Base-by-base conservation (phyloP, 2,797 vertebrate species). In the Decapterus maruadsi region DNA sequence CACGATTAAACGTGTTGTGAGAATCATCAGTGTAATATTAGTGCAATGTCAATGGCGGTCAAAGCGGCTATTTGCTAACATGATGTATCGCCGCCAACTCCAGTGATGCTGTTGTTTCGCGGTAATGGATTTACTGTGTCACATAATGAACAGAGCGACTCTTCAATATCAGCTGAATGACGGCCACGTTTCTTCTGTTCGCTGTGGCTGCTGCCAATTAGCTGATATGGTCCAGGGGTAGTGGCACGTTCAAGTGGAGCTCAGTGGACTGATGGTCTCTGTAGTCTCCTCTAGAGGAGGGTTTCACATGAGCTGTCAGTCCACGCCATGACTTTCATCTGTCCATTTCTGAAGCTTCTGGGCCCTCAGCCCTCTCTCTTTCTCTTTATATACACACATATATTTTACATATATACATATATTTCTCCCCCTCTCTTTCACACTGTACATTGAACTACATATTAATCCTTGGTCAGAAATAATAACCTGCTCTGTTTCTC, bases 31-130 rank as follows among this genome's bases (percentile, higher is more conserved):
- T 56, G 69, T 69, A 74, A 77, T 61, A 71, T 62, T 31, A 75
- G 20, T 69, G 75, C 76, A 83, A 78, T 43, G 87, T 85, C 82
- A 83, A 9, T 40, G 56, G 29, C 51, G 59, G 78, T 81, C 83
- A 81, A 55, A 83, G 74, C 58, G 45, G 56, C 61, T 45, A 62
- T 87, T 79, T 75, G 20, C 61, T 63, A 72, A 68, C 51, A 46
- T 77, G 62, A 90, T 74, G 51, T 19, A 77, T 72, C 26, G 1
- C 48, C 13, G 60, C 57, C 26, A 45, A 76, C 71, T 72, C 10
- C 20, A 34, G 48, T 29, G 43, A 65, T 59, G 69, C n/a, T 81
- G 68, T 82, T 75, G 60, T 78, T 82, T 72, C 48, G 14, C 67
- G 8, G 14, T 56, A 57, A 77, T 70, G 48, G 72, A 77, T 82